Conservation (phyloP, 2,113 vertebrate species). For the Podarcis raffonei region DNA sequence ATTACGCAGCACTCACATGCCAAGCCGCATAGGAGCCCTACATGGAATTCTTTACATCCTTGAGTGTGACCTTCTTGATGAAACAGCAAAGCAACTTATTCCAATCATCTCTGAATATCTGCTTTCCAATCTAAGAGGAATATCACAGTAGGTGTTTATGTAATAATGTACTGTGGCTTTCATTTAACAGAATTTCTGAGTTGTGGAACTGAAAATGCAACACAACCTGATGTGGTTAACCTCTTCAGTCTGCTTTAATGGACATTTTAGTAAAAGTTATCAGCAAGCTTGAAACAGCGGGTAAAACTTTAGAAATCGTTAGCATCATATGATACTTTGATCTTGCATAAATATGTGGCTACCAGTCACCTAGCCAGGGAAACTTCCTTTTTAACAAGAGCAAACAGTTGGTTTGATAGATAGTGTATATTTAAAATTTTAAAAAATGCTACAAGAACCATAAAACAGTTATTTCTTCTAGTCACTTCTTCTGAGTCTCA, state of each 20-base stretch:
- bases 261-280: neutral
- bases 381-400: too few relatives aligned
- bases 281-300: neutral
- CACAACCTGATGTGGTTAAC: neutral
- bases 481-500: neutral
- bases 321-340: too few relatives aligned
- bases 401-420: too few relatives aligned
- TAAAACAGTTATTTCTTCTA: neutral
- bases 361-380: too few relatives aligned
- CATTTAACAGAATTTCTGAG: neutral
- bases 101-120: conserved; percentile 91
- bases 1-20: conserved; percentile 91
- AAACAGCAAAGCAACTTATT: conserved; percentile 93
- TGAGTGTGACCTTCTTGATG: conserved; percentile 95
- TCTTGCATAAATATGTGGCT: too few relatives aligned
- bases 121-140: conserved; percentile 87
- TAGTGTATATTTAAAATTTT: too few relatives aligned
- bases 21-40: conserved; percentile 91
- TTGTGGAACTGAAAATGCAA: neutral
- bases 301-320: neutral
- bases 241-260: neutral
- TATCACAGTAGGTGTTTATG: conserved; percentile 85
- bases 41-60: conserved; percentile 94
- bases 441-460: too few relatives aligned
- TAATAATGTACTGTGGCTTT: neutral